These are phyloP conservation scores for Dicrurus megarhynchus DNA, from an alignment of 2,113 vertebrate species.

Conservation along the genomic window DNA sequence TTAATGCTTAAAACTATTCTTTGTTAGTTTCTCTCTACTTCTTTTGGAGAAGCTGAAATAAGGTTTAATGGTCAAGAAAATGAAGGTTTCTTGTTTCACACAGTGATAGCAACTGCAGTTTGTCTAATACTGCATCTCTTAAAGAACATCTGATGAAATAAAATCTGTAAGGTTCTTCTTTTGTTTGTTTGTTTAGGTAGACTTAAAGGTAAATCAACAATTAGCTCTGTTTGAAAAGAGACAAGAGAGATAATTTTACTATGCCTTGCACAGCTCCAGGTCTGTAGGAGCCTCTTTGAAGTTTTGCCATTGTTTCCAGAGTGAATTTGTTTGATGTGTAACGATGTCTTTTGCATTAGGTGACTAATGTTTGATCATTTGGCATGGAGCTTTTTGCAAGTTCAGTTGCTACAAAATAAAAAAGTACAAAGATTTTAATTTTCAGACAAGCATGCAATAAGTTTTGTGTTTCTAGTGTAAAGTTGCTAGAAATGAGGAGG, in stretches of 20 bases:
- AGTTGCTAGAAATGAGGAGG: neutral
- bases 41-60: neutral
- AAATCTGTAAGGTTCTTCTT: neutral
- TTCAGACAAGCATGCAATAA: neutral
- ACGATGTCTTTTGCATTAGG: neutral
- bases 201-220: conserved; percentile 20
- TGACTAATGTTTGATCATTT: conserved; percentile 7
- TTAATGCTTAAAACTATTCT: neutral
- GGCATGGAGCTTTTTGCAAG: neutral
- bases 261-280: conserved; percentile 13
- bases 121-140: neutral
- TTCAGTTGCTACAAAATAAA: neutral
- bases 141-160: neutral
- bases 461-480: neutral
- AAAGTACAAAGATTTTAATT: neutral
- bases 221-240: conserved; percentile 50
- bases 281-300: conserved; percentile 37
- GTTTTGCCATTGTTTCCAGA: conserved; percentile 36
- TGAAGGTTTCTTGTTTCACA: neutral
- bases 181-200: neutral
- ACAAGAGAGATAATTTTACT: conserved; percentile 24
- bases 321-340: conserved; percentile 25
- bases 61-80: neutral
- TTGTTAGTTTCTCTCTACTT: neutral
- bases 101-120: neutral